Evolutionary conservation across 1,140 invertebrate genomes (phyloP).

Genomic region (Ladona fulva): DNA sequence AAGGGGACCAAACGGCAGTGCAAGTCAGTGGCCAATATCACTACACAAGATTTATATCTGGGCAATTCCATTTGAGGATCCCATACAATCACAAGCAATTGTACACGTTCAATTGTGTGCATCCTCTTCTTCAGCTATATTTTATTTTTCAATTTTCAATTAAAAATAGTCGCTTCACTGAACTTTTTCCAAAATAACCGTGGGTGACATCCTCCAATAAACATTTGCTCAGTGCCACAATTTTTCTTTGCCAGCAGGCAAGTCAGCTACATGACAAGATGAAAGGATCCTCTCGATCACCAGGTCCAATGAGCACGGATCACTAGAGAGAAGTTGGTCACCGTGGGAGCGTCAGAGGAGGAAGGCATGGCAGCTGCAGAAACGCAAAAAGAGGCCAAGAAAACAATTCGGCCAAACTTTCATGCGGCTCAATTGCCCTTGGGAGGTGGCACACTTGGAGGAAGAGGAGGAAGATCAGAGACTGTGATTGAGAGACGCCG

Average conservation of each 20-base stretch:
- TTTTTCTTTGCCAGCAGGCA: background rate
- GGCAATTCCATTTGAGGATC: background rate
- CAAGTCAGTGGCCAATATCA: slow-evolving; percentile 4
- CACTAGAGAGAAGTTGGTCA: slow-evolving; percentile 4
- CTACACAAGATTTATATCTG: background rate
- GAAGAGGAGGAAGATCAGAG: slow-evolving; percentile 7
- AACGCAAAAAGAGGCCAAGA: background rate
- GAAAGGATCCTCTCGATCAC: background rate
- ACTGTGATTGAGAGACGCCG: slow-evolving; percentile 57
- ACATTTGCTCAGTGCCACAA: background rate
- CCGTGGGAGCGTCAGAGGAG: background rate
- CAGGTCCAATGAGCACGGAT: slow-evolving; percentile 2
- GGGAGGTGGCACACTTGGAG: background rate
- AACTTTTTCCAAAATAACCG: slow-evolving; percentile 10
- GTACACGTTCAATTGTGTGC: slow-evolving; percentile 4
- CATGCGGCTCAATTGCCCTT: background rate
- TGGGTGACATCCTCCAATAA: background rate
- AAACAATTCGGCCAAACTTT: background rate
- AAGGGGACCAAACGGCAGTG: background rate
- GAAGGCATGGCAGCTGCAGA: background rate
- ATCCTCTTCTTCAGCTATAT: background rate
- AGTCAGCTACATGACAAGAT: background rate
- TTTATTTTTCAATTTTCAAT: background rate
- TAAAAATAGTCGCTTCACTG: background rate
- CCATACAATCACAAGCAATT: slow-evolving; percentile 6